Evolutionary conservation across 2,113 vertebrate genomes (phyloP), one percentile per base, ranked within the genome.

Genomic region (Hystrix cristata): DNA sequence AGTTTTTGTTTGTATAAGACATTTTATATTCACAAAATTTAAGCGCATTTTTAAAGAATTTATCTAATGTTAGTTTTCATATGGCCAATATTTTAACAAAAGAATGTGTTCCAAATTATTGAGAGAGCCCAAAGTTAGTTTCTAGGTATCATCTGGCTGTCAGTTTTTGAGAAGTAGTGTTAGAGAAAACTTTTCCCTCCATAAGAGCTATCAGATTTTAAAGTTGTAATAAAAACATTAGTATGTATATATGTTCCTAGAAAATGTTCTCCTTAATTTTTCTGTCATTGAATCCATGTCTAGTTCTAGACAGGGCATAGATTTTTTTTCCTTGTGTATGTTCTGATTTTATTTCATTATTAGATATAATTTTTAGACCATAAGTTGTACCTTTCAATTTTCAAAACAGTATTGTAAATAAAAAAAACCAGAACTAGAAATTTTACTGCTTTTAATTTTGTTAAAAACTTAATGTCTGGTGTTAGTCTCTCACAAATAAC

Each of bases 231-330:
- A n/a, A 96, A 78, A 88, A 57, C 86, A 72, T 81, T 87, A 81
- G 43, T 74, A 87, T n/a, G 1, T 97, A n/a, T 74, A 38, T 96
- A 38, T 96, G 91, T 95, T 88, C 62, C 71, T 65, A 78, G 89
- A 85, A 93, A 93, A 91, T 8, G 2, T 65, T 80, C 14, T 78
- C 2, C 9, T 46, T 89, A 51, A 31, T 38, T 89, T 89, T 86
- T 94, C 25, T 83, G 21, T 81, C 51, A 27, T 86, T 34, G 51
- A 62, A 21, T 82, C 43, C 91, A 7, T 96, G 2, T 95, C 29
- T 64, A 78, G 90, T n/a, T 90, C 25, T 97, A 87, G 43, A 23
- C 4, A 84, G 29, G 18, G 16, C 10, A 59, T 53, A 87, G 31
- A n/a, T 95, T 76, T 85, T 97, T 76, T 76, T 78, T 48, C 5